Base-by-base conservation (phyloP, 1,140 invertebrate species). In the Sinonovacula constricta region DNA sequence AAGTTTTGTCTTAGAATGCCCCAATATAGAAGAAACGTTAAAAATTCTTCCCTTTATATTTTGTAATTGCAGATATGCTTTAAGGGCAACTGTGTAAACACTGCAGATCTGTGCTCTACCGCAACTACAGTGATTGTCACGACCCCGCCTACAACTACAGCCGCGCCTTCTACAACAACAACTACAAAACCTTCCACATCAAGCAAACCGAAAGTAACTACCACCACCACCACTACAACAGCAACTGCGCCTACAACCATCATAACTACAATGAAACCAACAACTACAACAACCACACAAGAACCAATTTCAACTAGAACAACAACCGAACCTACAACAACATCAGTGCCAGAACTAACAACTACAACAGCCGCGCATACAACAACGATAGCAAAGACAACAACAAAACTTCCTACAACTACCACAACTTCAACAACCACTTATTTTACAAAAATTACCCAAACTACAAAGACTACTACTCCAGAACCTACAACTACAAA, bases 141-240 rank as follows among this genome's bases (percentile, higher is more conserved):
- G 7, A 18, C 39, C 7, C 39, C 7, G 18, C 7, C 30, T 18
- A 34, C n/a, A n/a, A 34, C 62, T 31, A 4, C 15, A 14, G 14
- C 66, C 7, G 1, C 45, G 5, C 22, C 12, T 54, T 3, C 66
- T 5, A n/a, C 66, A 69, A 12, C 45, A 30, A 69, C 66, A 54
- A 76, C 62, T 0, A 24, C 49, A 28, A 1, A 24, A 18, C 34
- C 62, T 22, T 36, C 62, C 18, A 65, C 71, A 31, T 31, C 70
- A 22, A 7, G 60, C 33, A 4, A 15, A 18, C 2, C 53, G 4
- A 24, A 49, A 18, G 15, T 34, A 1, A 18, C 36, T 3, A 26
- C 54, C 57, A 24, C 14, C 1, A n/a, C 53, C 15, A 14, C 54
- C 3, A 2, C 26, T 34, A 10, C 31, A 18, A 34, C 31, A 22